Evolutionary conservation across 1,140 invertebrate genomes (phyloP).

Genomic region (Leptoteleia sp.): DNA sequence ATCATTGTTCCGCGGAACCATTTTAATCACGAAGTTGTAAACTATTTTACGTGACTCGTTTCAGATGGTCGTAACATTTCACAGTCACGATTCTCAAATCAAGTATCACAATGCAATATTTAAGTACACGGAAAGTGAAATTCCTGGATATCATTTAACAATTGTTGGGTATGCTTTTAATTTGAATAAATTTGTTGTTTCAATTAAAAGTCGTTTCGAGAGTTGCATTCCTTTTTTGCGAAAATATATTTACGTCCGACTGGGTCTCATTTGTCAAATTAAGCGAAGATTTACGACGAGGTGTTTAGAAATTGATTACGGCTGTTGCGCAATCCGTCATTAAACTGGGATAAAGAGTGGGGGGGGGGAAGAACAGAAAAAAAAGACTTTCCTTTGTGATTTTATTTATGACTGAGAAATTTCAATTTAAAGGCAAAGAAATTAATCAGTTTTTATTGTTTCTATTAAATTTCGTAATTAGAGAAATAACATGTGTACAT

Average conservation of each 20-base stretch:
- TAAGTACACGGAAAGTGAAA: constrained; percentile 48
- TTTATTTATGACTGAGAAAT: constrained; percentile 35
- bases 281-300: constrained; percentile 3
- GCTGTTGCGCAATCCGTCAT: constrained; percentile 26
- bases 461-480: constrained; percentile 31
- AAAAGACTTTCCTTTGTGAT: constrained; percentile 19
- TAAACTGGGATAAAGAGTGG: constrained; percentile 32
- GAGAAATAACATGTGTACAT: constrained; percentile 6
- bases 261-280: constrained; percentile 2
- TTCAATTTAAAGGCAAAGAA: constrained; percentile 28
- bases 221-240: background rate
- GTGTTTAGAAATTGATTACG: background rate
- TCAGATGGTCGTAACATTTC: constrained; percentile 11
- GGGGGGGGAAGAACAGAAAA: too few relatives aligned
- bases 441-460: constrained; percentile 29
- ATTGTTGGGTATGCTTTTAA: constrained; percentile 4
- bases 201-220: constrained; percentile 2
- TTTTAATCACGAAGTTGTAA: constrained; percentile 48
- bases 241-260: background rate
- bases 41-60: constrained; percentile 50
- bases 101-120: constrained; percentile 40
- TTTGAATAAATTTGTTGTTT: constrained; percentile 39
- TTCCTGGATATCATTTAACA: constrained; percentile 31
- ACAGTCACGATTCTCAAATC: constrained; percentile 48
- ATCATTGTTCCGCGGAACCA: constrained; percentile 4